Evolutionary conservation across 2,888 invertebrate genomes (phyloP).

Genomic region (Chironomus tentans): DNA sequence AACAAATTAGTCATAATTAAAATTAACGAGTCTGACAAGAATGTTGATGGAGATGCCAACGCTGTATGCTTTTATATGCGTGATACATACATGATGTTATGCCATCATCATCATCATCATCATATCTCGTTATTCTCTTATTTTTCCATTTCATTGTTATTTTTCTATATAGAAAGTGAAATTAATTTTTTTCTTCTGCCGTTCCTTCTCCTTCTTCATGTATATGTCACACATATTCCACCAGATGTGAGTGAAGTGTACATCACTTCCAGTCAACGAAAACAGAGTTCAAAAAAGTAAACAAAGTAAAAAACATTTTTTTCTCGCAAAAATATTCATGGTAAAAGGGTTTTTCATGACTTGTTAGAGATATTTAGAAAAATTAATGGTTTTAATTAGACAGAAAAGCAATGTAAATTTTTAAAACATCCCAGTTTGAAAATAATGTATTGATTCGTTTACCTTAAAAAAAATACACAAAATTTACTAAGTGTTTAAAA

Average conservation of each 20-base stretch:
- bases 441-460: not conserved
- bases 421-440: not conserved
- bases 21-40: conserved; percentile 10
- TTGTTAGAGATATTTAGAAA: not conserved
- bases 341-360: too few species aligned
- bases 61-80: not conserved
- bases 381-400: not conserved
- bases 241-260: conserved; percentile 1
- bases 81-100: not conserved
- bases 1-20: conserved; percentile 9
- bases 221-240: not conserved
- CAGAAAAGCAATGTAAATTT: not conserved
- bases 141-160: not conserved
- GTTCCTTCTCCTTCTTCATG: not conserved
- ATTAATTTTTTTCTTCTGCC: not conserved
- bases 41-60: conserved; percentile 8
- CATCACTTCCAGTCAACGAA: not conserved
- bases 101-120: not conserved
- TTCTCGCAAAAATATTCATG: not conserved
- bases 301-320: not conserved
- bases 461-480: too few species aligned
- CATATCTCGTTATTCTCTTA: not conserved
- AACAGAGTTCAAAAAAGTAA: not conserved
- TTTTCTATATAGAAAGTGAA: not conserved
- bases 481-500: too few species aligned